A percentile compares a stretch with the other conserved stretches of the same genome.
phyloP scores from a whole-genome alignment of 1,140 invertebrate species.

The Archegozetes longisetosus region DNA sequence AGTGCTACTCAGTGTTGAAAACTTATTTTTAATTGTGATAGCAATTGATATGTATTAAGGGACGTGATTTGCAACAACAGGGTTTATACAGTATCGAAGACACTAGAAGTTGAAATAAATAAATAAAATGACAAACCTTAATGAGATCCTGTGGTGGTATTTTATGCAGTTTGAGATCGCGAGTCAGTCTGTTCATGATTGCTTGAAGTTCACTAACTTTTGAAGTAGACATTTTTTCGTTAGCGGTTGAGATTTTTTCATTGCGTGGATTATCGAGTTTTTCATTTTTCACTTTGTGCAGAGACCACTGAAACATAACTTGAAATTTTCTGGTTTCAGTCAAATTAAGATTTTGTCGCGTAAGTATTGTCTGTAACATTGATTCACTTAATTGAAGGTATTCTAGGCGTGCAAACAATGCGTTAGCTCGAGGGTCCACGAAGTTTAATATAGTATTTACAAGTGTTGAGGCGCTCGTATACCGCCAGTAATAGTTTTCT shows the following conservation, averaged over 20 bases:
- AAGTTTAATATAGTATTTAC: constrained; percentile 86
- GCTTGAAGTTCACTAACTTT: constrained; percentile 1
- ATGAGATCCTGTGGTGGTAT: constrained; percentile 84
- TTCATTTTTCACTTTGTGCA: constrained; percentile 12
- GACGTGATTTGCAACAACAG: too few relatives aligned
- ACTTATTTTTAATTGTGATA: too few relatives aligned
- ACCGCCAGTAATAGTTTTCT: constrained; percentile 89
- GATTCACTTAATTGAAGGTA: constrained; percentile 76
- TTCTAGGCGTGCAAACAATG: constrained; percentile 62
- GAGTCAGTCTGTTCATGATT: constrained; percentile 42
- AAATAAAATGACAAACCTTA: constrained; percentile 39
- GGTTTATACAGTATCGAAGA: too few relatives aligned
- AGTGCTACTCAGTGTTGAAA: too few relatives aligned
- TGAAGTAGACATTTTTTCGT: background rate
- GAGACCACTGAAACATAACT: constrained; percentile 74
- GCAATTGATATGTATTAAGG: too few relatives aligned
- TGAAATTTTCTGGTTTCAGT: constrained; percentile 83
- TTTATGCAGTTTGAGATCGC: constrained; percentile 71
- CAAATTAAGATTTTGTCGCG: constrained; percentile 54
- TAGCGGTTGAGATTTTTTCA: background rate
- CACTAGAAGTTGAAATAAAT: too few relatives aligned
- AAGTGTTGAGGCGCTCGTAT: constrained; percentile 76
- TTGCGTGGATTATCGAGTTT: constrained; percentile 41
- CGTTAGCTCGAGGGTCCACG: constrained; percentile 58
- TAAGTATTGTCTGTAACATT: constrained; percentile 90